These are phyloP conservation scores for Fopius arisanus DNA, from an alignment of 1,140 invertebrate genomes.

Conservation along the genomic window DNA sequence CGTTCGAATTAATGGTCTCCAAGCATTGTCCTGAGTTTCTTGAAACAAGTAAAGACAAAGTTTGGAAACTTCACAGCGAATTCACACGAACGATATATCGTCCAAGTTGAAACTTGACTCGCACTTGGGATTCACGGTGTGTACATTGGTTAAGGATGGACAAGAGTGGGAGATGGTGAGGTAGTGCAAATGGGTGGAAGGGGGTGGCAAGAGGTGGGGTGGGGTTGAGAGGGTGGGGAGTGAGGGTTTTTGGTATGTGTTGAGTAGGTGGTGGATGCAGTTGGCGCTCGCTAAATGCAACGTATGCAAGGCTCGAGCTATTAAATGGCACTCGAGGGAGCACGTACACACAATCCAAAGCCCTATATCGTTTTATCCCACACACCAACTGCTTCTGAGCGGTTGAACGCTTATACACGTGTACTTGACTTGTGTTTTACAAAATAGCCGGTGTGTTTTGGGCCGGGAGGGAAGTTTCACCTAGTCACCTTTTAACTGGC, in stretches of 20 bases:
- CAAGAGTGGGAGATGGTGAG: background rate
- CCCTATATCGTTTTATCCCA: background rate
- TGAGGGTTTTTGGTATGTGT: slow-evolving; percentile 11
- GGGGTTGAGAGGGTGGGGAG: background rate
- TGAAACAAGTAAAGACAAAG: slow-evolving; percentile 32
- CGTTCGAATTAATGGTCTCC: slow-evolving; percentile 35
- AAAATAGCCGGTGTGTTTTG: slow-evolving; percentile 7
- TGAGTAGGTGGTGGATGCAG: slow-evolving; percentile 3
- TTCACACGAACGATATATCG: slow-evolving; percentile 31
- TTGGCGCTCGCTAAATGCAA: slow-evolving; percentile 24
- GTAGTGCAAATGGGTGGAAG: no score
- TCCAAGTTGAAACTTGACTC: slow-evolving; percentile 22
- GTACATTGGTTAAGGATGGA: background rate
- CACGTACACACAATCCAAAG: background rate
- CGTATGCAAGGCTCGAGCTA: slow-evolving; percentile 31
- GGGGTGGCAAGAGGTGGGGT: no score
- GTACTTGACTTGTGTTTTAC: slow-evolving; percentile 12
- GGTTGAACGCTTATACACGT: background rate
- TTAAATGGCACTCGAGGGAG: slow-evolving; percentile 25
- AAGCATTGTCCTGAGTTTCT: slow-evolving; percentile 36
- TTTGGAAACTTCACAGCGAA: slow-evolving; percentile 28
- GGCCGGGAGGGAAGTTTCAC: slow-evolving; percentile 6
- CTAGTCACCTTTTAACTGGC: slow-evolving; percentile 6
- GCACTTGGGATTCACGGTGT: background rate
- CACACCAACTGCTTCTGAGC: background rate